Evolutionary conservation across 2,797 vertebrate genomes (phyloP), one percentile per base, ranked within the genome.

Genomic region (Emydoidea blandingii): DNA sequence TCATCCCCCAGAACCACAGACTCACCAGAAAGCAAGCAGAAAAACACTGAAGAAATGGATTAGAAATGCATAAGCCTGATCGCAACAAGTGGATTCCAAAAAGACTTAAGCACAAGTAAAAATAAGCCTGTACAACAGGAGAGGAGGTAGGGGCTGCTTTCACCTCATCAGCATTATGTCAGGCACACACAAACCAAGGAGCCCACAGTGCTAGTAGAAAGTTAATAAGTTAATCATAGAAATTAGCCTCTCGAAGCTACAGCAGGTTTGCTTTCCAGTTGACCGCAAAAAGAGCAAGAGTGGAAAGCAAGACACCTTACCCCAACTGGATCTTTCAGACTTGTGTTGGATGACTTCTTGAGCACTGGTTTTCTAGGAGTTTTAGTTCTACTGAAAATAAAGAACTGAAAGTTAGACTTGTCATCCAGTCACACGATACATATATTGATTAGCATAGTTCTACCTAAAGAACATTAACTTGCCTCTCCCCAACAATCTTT

Each of bases 311-410:
- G 25, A n/a, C 47, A 79, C 3, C 99, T 99, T 97, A 99, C 99
- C 95, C 99, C 99, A 87, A 99, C 99, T 5, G 99, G 99, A 89
- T 99, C 99, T 97, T 98, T 99, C 90, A 98, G 98, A 85, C 91
- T 92, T 7, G 95, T 98, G 96, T 98, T 99, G 31, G 97, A 95
- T 27, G 98, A 88, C 79, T 99, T 99, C 97, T 98, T 99, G 12
- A 92, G 96, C 44, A 95, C 93, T 74, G 97, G 98, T 91, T 98
- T 98, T 54, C 99, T 98, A 31, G 99, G 99, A 1, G 98, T 98
- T 98, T 97, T 99, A 83, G 94, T 96, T 94, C 98, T 99, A 79
- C 99, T 99, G 95, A 23, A 90, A 68, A 85, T 9, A 80, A 65
- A 89, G 31, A 83, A 79, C 19, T 12, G 68, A 72, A 72, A 72